Evolutionary conservation across 2,888 invertebrate genomes (phyloP).

Genomic region (Drosophila helvetica): DNA sequence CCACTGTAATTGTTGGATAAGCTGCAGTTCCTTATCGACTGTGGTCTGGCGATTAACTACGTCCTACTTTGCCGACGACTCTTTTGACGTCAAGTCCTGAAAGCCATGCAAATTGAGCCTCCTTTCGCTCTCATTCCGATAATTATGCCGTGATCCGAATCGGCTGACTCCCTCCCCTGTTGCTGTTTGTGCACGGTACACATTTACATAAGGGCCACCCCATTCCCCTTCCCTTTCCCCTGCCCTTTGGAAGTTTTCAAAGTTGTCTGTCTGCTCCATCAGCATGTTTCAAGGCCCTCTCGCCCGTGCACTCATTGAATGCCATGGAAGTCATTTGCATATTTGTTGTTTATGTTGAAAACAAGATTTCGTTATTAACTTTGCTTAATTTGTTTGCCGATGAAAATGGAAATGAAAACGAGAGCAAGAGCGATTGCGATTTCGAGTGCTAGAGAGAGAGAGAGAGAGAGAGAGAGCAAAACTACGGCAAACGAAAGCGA

Average conservation of each 20-base stretch:
- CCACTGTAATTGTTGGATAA: too few relatives aligned
- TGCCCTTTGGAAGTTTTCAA: conserved; percentile 19
- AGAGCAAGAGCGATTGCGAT: not conserved
- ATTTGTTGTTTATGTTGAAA: conserved; percentile 76
- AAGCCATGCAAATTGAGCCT: conserved; percentile 63
- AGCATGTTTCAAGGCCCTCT: conserved; percentile 51
- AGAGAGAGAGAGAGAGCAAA: not conserved
- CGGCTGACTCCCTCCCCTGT: conserved; percentile 25
- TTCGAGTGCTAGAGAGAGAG: not conserved
- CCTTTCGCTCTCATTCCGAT: conserved; percentile 53
- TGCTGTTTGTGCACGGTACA: conserved; percentile 24
- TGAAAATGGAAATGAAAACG: conserved; percentile 38
- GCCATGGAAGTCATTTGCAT: conserved; percentile 72
- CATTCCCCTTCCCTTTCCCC: conserved; percentile 3
- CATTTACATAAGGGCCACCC: conserved; percentile 6
- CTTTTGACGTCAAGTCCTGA: conserved; percentile 12
- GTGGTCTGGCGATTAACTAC: too few relatives aligned
- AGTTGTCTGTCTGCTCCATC: conserved; percentile 34
- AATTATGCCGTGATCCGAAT: conserved; percentile 36
- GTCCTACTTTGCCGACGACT: too few relatives aligned
- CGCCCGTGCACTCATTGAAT: conserved; percentile 44
- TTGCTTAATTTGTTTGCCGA: conserved; percentile 75
- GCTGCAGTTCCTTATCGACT: too few relatives aligned
- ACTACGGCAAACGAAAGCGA: conserved; percentile 47
- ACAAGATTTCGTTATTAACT: conserved; percentile 78